Conservation (phyloP, 2,797 vertebrate species). For the Sebastes dallii region DNA sequence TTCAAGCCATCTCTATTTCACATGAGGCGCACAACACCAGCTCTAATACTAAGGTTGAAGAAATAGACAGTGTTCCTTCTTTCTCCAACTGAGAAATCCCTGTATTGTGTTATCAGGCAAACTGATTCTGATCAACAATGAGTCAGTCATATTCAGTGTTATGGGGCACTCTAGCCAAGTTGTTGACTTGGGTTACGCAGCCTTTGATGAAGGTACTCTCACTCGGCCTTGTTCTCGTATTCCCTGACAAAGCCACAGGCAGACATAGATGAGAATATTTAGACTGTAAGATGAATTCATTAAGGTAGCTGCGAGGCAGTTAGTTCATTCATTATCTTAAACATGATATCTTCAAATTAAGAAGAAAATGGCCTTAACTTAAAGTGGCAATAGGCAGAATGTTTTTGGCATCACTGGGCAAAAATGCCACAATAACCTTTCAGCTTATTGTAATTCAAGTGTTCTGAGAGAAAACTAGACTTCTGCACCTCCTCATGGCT, state of each 20-base stretch:
- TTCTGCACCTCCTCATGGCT: no score
- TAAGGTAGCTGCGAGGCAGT: not conserved
- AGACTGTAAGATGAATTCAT: constrained; percentile 19
- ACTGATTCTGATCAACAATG: not conserved
- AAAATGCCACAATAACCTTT: no score
- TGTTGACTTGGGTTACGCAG: not conserved
- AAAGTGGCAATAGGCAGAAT: no score
- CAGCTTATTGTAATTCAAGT: no score
- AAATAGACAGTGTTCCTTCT: not conserved
- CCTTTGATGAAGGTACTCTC: not conserved
- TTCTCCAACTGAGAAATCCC: not conserved
- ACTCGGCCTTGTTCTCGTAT: not conserved
- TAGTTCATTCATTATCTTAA: not conserved
- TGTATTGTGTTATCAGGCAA: not conserved
- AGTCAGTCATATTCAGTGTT: not conserved
- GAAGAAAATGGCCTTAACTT: not conserved
- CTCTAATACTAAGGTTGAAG: not conserved
- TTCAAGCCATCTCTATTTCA: not conserved
- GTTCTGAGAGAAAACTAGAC: no score
- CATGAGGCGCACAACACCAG: not conserved
- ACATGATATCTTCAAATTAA: constrained; percentile 2
- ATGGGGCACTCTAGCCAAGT: not conserved
- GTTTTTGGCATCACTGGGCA: no score
- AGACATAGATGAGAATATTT: constrained; percentile 17
- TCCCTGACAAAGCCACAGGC: constrained; percentile 8